These are phyloP conservation scores for Trissolcus brochymenae DNA, from an alignment of 2,888 invertebrate species.

Conservation along the genomic window DNA sequence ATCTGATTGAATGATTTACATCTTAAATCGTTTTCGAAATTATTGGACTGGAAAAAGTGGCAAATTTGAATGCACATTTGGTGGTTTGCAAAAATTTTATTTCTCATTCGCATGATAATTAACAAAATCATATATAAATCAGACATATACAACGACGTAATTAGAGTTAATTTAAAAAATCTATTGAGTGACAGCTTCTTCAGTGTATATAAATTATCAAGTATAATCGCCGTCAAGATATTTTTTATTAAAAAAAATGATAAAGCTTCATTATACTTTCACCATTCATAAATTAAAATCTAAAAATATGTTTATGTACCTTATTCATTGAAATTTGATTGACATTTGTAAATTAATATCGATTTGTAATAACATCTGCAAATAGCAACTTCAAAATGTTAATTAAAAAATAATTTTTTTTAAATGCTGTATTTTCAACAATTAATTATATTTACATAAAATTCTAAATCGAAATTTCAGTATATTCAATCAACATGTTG, in stretches of 20 bases:
- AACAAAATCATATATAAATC: no score
- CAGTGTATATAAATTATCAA: conserved; percentile 22
- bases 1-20: no score
- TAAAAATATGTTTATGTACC: conserved; percentile 33
- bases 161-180: conserved; percentile 18
- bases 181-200: conserved; percentile 31
- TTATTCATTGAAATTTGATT: conserved; percentile 28
- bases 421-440: conserved; percentile 9
- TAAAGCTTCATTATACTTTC: conserved; percentile 29
- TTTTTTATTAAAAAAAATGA: conserved; percentile 27
- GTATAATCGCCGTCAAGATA: conserved; percentile 16
- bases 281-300: conserved; percentile 25
- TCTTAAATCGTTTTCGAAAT: no score
- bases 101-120: no score
- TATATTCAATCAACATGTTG: not conserved
- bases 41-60: no score
- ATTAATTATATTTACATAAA: not conserved
- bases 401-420: no score
- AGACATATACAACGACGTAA: no score
- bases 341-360: conserved; percentile 13
- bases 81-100: no score
- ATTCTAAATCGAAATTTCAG: no score
- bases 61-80: no score
- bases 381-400: conserved; percentile 8
- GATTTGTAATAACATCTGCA: conserved; percentile 26